Evolutionary conservation across 2,797 vertebrate species (phyloP), one percentile per base, ranked within the genome.

Genomic region (Xerus rutilus): DNA sequence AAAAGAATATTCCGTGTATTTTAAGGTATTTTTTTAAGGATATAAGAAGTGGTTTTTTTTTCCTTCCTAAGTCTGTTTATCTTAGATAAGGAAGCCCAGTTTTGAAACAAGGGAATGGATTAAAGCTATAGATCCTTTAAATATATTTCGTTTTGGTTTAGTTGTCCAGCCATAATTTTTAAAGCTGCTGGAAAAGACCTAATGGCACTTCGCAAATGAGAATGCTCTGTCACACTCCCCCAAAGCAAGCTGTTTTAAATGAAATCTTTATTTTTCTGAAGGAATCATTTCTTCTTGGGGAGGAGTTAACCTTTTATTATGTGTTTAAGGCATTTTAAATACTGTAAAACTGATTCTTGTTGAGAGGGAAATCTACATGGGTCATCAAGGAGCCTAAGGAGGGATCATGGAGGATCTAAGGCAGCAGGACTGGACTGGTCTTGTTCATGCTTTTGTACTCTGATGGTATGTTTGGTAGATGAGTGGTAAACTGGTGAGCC

Each of bases 341-440:
- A 77, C 28, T 82, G 18, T 85, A 88, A 96, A 92, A 78, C n/a
- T 79, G 78, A 13, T 95, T 96, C 69, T 95, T 93, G 70, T 84
- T 81, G 83, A 96, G 69, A 86, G 32, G 69, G 35, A 96, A 89
- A 79, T 69, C 49, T 57, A 49, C 45, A 35, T 82, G n/a, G 35
- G 57, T 91, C 57, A 85, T 94, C 49, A 81, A 35, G 77, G 54
- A 95, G 65, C 76, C 76, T 92, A 39, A 79, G 89, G n/a, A 88
- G 91, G 52, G 72, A 82, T 78, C 15, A 25, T 89, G 59, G 77
- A 92, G 81, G 70, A 95, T 4, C 45, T 76, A 74, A 90, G 76
- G 69, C 32, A 79, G 25, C n/a, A 91, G 45, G 21, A 47, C 59
- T 52, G 45, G 21, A 47, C 59, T 52, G 15, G 62, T n/a, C 25